Evolutionary conservation across 2,888 invertebrate genomes (phyloP), one percentile per base, ranked within the genome.

Genomic region (Ceriagrion tenellum): DNA sequence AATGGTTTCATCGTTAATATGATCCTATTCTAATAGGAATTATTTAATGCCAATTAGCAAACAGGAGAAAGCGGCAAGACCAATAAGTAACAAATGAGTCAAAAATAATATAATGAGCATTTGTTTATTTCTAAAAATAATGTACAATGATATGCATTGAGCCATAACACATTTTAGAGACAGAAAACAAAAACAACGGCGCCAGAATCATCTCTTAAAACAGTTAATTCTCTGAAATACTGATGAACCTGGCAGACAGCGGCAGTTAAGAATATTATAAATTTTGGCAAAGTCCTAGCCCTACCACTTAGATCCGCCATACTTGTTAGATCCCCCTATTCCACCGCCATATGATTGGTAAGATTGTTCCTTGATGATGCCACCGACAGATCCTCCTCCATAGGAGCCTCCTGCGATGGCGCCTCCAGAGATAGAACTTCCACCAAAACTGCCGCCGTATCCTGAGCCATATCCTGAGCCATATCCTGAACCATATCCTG

Each of bases 381-480:
- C 40, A 55, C 47, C n/a, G 2, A 55, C 90, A 8, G 30, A 30
- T 1, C 56, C 30, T 30, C 55, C 35, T 40, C 63, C 91, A 35
- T 30, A 35, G 91, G 63, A 35, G 8, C 69, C 59, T 63, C 59
- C 91, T n/a, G 23, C 91, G 6, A 63, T 23, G 0, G 40, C 26
- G 20, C 95, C 59, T 59, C 59, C 88, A 26, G 55, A 88, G 12
- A 40, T 20, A 16, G n/a, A 23, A 8, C 90, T 26, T 13, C 26
- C 56, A 30, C 90, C 90, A 30, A 59, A 56, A 30, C 59, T 56
- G 40, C 89, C 55, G 2, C 95, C 88, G 35, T 35, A 26, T 69
- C 90, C 59, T n/a, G 47, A 47, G 47, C 47, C 47, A 0, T 16
- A n/a, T 40, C 97, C 97, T 0, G 55, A 55, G 12, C 90, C 90